Base-by-base conservation (phyloP, 2,797 vertebrate species). In the Acanthurus tractus region DNA sequence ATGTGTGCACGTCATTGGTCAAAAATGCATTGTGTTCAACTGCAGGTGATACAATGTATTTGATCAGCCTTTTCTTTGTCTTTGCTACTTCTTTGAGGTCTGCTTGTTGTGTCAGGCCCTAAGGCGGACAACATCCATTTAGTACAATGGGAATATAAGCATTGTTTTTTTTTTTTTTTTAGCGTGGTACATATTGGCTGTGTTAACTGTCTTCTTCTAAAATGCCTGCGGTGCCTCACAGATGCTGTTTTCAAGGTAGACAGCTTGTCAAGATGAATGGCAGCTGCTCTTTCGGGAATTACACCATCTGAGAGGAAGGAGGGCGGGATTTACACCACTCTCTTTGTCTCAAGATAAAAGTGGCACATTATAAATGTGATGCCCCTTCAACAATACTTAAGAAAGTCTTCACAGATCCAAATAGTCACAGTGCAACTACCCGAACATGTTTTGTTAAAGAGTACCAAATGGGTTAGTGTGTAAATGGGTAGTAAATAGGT, bases 251-350 rank as follows among this genome's bases (percentile, higher is more conserved):
- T 77, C 38, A 72, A 82, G 70, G 77, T 78, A 78, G 81, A 88
- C 78, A 68, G 70, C 82, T 70, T 40, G 45, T 89, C 84, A 86
- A 78, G 69, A 82, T 87, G 79, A 91, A 29, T 83, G 90, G 81
- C 74, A 63, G 64, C 23, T 34, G 50, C 80, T 64, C 73, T 63
- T 40, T 38, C 2, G 63, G 78, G 81, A 88, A 78, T 88, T 75
- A 73, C 49, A 77, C 68, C 23, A 53, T 73, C 67, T 79, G 48
- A 84, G 45, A 20, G 61, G 38, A 55, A 34, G 25, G 52, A 22
- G 23, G 76, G 59, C 11, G 36, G 71, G 61, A 81, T 79, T 86
- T 81, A 80, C 66, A 73, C 48, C 66, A 34, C 36, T 61, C 36
- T 54, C 18, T 64, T 40, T 11, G 40, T 68, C 66, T 83, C 20